phyloP scores from a whole-genome alignment of 2,113 vertebrate species.

The Serinus canaria region DNA sequence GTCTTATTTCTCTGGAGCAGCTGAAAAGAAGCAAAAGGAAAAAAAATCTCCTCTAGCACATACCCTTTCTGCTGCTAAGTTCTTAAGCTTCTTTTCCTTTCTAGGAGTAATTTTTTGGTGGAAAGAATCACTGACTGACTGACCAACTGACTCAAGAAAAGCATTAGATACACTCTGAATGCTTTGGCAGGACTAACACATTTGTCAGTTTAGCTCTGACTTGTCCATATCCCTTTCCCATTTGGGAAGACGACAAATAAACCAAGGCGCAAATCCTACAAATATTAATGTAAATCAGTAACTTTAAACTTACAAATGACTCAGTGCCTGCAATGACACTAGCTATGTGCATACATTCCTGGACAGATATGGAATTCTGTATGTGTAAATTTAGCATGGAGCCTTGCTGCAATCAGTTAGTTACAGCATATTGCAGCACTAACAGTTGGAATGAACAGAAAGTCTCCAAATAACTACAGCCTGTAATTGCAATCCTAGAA shows the following conservation, averaged over 20 bases:
- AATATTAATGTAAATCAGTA: slow-evolving; percentile 37
- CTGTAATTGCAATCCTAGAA: slow-evolving; percentile 4
- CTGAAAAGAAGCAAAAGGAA: neutral
- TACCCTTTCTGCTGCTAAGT: neutral
- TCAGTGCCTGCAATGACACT: neutral
- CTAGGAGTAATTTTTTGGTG: neutral
- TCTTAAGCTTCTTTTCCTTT: neutral
- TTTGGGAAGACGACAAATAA: slow-evolving; percentile 34
- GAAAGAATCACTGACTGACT: neutral
- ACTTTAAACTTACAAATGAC: slow-evolving; percentile 36
- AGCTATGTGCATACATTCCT: slow-evolving; percentile 20
- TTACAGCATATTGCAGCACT: slow-evolving; percentile 34
- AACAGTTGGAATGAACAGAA: slow-evolving; percentile 39
- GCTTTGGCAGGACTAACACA: neutral
- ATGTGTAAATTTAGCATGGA: slow-evolving; percentile 44
- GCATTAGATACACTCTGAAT: neutral
- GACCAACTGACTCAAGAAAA: slow-evolving; percentile 21
- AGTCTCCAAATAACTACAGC: neutral
- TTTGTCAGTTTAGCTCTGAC: neutral
- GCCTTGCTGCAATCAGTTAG: slow-evolving; percentile 54
- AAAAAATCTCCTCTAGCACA: neutral
- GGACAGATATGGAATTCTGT: slow-evolving; percentile 3
- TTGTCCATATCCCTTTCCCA: neutral
- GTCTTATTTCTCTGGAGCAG: neutral
- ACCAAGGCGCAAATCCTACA: neutral